A percentile compares a stretch with the other conserved stretches of the same genome.
Conservation (phyloP, 1,140 invertebrate species). For the Babylonia areolata region DNA sequence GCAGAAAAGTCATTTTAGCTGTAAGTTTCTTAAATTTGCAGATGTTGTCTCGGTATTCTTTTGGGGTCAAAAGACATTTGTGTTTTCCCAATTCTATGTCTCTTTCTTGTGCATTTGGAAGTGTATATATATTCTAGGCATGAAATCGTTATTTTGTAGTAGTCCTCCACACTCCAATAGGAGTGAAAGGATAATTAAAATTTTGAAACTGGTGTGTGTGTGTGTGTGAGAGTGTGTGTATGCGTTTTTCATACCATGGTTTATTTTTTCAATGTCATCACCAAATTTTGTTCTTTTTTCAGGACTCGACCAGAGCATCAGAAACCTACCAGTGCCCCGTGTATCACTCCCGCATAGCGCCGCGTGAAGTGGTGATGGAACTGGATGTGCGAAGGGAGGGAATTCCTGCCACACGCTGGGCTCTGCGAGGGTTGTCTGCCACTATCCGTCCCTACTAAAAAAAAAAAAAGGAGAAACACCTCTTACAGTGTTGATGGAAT, state of each 20-base stretch:
- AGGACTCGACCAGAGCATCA: constrained; percentile 62
- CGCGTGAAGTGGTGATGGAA: constrained; percentile 71
- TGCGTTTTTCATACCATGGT: too few species aligned
- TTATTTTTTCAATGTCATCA: too few species aligned
- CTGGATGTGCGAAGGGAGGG: constrained; percentile 72
- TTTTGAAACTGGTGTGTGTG: neutral
- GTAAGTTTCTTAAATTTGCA: too few species aligned
- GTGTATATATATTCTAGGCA: too few species aligned
- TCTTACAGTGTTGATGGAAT: neutral
- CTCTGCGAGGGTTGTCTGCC: constrained; percentile 73
- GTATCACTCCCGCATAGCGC: constrained; percentile 67
- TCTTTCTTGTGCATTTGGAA: too few species aligned
- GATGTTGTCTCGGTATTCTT: too few species aligned
- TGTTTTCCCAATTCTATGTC: too few species aligned
- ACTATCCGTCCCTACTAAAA: constrained; percentile 72
- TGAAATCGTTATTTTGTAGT: too few species aligned
- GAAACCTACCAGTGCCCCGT: constrained; percentile 73
- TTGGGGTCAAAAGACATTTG: too few species aligned
- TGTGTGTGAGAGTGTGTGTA: neutral
- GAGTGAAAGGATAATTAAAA: too few species aligned
- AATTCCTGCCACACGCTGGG: constrained; percentile 70
- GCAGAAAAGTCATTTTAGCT: too few species aligned
- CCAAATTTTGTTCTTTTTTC: constrained; percentile 39
- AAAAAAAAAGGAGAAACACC: neutral
- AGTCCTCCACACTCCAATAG: too few species aligned